A percentile compares a stretch with the other conserved stretches of the same genome.
Conservation (phyloP, 2,113 vertebrate genomes). For the Litocranius walleri region DNA sequence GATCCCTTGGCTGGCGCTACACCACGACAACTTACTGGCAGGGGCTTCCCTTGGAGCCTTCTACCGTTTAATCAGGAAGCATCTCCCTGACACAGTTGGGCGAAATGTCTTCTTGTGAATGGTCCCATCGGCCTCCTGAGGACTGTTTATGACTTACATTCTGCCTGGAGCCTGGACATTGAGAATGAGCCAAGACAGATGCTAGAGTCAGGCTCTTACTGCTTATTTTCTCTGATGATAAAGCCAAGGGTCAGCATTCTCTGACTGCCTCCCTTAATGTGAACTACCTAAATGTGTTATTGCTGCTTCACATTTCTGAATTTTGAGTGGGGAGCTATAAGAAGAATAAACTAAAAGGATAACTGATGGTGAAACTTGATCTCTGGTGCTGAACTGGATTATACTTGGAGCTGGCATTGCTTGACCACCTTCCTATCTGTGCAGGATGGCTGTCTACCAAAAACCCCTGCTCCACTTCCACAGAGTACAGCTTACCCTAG, state of each 20-base stretch:
- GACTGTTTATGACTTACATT: neutral
- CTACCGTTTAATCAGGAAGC: neutral
- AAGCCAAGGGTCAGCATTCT: neutral
- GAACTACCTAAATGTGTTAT: neutral
- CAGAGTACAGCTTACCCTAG: neutral
- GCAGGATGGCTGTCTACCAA: neutral
- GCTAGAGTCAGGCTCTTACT: neutral
- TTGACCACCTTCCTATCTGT: no score
- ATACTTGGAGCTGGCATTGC: neutral
- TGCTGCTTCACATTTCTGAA: neutral
- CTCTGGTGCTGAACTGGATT: neutral
- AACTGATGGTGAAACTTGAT: neutral
- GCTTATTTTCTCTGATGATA: neutral
- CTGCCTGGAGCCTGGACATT: neutral
- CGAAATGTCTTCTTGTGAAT: neutral
- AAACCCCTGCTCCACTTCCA: neutral
- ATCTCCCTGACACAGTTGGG: neutral
- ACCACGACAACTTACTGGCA: rapidly evolving
- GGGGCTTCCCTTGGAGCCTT: neutral
- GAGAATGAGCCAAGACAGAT: neutral
- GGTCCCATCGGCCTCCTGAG: neutral
- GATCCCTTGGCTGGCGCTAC: neutral
- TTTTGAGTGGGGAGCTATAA: neutral
- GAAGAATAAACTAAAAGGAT: neutral
- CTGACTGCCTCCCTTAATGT: neutral